A percentile compares a stretch with the other conserved stretches of the same genome.
Evolutionary conservation across 2,113 vertebrate genomes (phyloP).

Genomic region (Cacatua alba): DNA sequence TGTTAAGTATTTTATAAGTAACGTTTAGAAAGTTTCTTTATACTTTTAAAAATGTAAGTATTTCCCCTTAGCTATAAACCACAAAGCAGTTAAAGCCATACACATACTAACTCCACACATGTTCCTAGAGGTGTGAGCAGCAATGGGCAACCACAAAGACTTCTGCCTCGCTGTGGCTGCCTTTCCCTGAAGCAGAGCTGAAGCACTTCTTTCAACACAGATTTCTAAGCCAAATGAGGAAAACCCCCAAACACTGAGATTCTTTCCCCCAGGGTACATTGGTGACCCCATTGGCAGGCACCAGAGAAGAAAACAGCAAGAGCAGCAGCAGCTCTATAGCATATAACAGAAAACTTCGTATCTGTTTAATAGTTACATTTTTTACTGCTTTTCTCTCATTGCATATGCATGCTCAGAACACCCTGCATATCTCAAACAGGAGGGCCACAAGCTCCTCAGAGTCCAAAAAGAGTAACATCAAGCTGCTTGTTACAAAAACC

Average conservation of each 20-base stretch:
- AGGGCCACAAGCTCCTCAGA: background rate
- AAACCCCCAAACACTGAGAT: background rate
- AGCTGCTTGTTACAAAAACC: background rate
- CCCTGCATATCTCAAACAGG: background rate
- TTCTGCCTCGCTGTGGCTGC: background rate
- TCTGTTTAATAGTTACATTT: background rate
- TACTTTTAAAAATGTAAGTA: background rate
- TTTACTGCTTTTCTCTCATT: background rate
- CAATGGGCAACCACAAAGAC: background rate
- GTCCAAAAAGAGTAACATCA: background rate
- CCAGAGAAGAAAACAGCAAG: background rate
- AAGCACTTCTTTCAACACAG: background rate
- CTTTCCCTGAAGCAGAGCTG: background rate
- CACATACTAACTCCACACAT: rapidly evolving
- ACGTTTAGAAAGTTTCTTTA: too few relatives aligned
- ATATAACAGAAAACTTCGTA: background rate
- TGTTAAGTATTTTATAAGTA: background rate
- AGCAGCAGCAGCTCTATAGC: background rate
- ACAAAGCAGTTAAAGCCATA: background rate
- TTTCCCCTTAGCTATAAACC: background rate
- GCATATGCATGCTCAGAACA: background rate
- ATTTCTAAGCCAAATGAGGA: background rate
- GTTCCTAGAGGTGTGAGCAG: rapidly evolving
- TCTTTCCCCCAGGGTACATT: background rate
- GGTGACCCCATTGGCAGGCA: background rate